Evolutionary conservation across 1,140 invertebrate genomes (phyloP).

Genomic region (Drosophila sp.): DNA sequence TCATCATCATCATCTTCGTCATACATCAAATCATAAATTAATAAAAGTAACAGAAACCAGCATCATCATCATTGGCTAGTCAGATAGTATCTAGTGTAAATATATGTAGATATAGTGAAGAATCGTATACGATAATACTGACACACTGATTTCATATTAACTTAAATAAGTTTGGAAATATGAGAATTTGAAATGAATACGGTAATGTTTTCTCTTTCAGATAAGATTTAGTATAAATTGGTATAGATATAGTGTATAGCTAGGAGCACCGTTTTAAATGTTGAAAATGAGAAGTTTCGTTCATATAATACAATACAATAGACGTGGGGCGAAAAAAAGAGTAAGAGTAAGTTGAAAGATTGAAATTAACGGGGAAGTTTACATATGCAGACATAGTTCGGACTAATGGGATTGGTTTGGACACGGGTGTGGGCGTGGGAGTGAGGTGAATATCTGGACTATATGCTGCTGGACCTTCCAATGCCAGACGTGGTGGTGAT

Average conservation of each 20-base stretch:
- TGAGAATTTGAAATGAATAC: neutral
- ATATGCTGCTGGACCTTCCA: conserved; percentile 81
- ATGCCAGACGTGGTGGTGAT: conserved; percentile 78
- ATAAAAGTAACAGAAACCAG: neutral
- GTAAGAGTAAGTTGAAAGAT: neutral
- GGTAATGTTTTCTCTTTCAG: neutral
- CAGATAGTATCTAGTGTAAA: neutral
- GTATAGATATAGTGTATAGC: neutral
- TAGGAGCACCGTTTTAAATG: conserved; percentile 1
- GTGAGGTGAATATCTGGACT: conserved; percentile 13
- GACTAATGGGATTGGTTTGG: neutral
- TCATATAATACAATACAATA: neutral
- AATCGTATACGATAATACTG: neutral
- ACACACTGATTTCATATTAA: neutral
- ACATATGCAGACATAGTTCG: neutral
- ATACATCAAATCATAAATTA: neutral
- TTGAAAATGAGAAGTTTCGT: neutral
- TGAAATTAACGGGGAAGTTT: neutral
- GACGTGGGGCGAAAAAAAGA: no score
- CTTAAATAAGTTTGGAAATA: neutral
- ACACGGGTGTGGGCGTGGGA: neutral
- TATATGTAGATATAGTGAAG: neutral
- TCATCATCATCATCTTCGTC: neutral
- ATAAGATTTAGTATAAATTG: neutral
- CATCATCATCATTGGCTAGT: neutral